A percentile compares a stretch with the other conserved stretches of the same genome.
Conservation (phyloP, 2,888 invertebrate species). For the Clunio marinus region DNA sequence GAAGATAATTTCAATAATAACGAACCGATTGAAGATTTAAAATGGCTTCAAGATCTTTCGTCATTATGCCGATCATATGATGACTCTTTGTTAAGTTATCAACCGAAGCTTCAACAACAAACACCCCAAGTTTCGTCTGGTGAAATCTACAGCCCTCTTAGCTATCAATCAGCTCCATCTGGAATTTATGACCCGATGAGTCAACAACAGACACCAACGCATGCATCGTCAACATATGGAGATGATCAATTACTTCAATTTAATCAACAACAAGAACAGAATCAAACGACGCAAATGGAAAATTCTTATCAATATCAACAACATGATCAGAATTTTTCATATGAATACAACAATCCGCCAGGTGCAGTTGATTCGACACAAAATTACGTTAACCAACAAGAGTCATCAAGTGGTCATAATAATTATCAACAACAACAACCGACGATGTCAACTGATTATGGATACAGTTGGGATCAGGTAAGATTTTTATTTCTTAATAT, state of each 20-base stretch:
- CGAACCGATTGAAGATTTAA: conserved; percentile 47
- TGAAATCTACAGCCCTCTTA: conserved; percentile 13
- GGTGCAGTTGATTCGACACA: neutral
- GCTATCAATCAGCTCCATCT: neutral
- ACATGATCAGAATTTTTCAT: conserved; percentile 39
- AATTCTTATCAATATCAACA: conserved; percentile 40
- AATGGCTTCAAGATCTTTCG: conserved; percentile 49
- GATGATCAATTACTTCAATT: conserved; percentile 38
- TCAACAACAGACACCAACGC: conserved; percentile 40
- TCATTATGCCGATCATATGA: conserved; percentile 41
- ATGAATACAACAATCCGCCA: conserved; percentile 25
- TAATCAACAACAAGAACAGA: conserved; percentile 40
- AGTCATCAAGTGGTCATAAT: conserved; percentile 25
- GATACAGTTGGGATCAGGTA: conserved; percentile 23
- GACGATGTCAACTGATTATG: conserved; percentile 6
- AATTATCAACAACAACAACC: conserved; percentile 37
- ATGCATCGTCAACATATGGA: conserved; percentile 38
- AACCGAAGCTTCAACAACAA: conserved; percentile 43
- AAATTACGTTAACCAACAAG: conserved; percentile 31
- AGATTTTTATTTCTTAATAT: neutral
- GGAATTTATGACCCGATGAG: conserved; percentile 19
- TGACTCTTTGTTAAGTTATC: conserved; percentile 43
- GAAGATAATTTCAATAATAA: conserved; percentile 45
- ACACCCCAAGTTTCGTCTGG: neutral
- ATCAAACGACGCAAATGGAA: neutral